A percentile compares a stretch with the other conserved stretches of the same genome.
phyloP scores from a whole-genome alignment of 2,888 invertebrate genomes.

The Bhutanitis thaidina region DNA sequence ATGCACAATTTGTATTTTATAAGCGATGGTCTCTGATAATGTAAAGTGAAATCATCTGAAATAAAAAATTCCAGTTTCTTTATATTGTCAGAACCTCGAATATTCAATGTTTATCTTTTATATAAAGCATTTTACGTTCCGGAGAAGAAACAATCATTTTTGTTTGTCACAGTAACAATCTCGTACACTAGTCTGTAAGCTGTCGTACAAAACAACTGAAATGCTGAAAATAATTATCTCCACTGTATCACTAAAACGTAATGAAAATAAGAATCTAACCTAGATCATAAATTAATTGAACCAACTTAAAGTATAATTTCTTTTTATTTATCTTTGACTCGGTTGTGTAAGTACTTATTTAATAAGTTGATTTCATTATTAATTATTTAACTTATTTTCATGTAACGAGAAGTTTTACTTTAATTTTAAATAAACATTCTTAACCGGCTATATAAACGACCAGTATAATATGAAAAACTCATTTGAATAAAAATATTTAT shows the following conservation, averaged over 20 bases:
- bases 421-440: slow-evolving; percentile 73
- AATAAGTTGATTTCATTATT: slow-evolving; percentile 57
- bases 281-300: slow-evolving; percentile 38
- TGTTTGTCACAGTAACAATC: slow-evolving; percentile 36
- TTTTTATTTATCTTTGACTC: slow-evolving; percentile 62
- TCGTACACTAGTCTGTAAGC: slow-evolving; percentile 60
- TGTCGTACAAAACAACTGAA: slow-evolving; percentile 44
- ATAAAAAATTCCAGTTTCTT: slow-evolving; percentile 27
- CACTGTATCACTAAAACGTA: slow-evolving; percentile 68
- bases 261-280: slow-evolving; percentile 40
- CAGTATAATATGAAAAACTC: slow-evolving; percentile 62
- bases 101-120: slow-evolving; percentile 29
- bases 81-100: slow-evolving; percentile 48
- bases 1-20: slow-evolving; percentile 74
- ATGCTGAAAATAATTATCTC: slow-evolving; percentile 55
- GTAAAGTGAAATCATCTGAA: slow-evolving; percentile 29
- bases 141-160: slow-evolving; percentile 28
- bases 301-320: slow-evolving; percentile 44
- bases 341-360: slow-evolving; percentile 82
- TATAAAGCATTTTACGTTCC: slow-evolving; percentile 28
- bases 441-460: slow-evolving; percentile 70
- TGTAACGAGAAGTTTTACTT: slow-evolving; percentile 59
- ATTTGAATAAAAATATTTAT: slow-evolving; percentile 75
- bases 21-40: slow-evolving; percentile 58
- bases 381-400: slow-evolving; percentile 53